phyloP scores from a whole-genome alignment of 1,140 invertebrate species.

The Drosophila obscura region DNA sequence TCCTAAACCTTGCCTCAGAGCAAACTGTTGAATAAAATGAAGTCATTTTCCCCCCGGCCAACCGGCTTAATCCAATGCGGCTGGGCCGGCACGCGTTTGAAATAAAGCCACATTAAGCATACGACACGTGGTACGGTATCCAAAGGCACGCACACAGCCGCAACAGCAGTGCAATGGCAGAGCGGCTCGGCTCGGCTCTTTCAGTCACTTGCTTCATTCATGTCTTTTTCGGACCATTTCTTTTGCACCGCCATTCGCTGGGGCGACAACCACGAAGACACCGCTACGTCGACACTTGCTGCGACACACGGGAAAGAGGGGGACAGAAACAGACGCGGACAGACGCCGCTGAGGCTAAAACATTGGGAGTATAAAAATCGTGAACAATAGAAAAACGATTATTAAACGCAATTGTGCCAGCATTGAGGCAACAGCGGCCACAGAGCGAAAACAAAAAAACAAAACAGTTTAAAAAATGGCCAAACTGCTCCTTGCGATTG shows the following conservation, averaged over 20 bases:
- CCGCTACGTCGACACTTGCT: slow-evolving; percentile 19
- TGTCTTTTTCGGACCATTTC: slow-evolving; percentile 78
- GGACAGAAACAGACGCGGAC: not conserved
- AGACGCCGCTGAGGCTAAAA: slow-evolving; percentile 37
- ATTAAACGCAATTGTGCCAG: slow-evolving; percentile 83
- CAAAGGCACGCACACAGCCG: slow-evolving; percentile 60
- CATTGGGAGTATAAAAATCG: slow-evolving; percentile 84
- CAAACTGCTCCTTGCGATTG: slow-evolving; percentile 72
- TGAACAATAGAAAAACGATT: slow-evolving; percentile 84
- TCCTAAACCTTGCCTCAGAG: not conserved
- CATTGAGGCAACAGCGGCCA: slow-evolving; percentile 69
- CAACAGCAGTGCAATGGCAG: slow-evolving; percentile 36
- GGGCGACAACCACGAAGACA: slow-evolving; percentile 12
- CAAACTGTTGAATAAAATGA: slow-evolving; percentile 8
- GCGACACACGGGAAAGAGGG: slow-evolving; percentile 2
- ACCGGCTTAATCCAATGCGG: slow-evolving; percentile 22
- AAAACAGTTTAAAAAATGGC: slow-evolving; percentile 55
- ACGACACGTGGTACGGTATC: slow-evolving; percentile 72
- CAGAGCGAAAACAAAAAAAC: slow-evolving; percentile 16
- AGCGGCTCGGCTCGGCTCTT: slow-evolving; percentile 42
- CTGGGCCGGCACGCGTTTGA: slow-evolving; percentile 62
- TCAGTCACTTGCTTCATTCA: slow-evolving; percentile 65
- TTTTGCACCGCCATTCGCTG: slow-evolving; percentile 42
- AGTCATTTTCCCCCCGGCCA: not conserved
- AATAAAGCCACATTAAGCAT: slow-evolving; percentile 76